Evolutionary conservation across 2,797 vertebrate genomes (phyloP), one percentile per base, ranked within the genome.

Genomic region (Poecilia gillii): DNA sequence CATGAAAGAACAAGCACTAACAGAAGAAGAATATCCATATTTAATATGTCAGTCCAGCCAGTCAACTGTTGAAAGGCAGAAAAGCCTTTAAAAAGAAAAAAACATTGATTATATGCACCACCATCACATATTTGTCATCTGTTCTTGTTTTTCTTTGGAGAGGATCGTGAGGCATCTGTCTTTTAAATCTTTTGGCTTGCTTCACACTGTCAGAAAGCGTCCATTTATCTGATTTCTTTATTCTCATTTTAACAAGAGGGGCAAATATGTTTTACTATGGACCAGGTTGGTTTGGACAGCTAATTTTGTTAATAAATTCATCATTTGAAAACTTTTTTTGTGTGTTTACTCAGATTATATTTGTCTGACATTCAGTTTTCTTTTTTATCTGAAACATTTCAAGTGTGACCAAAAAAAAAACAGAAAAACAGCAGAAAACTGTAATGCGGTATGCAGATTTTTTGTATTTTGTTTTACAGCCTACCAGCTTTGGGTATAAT

Each of bases 1-100:
- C 62, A 85, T n/a, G 87, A 88, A 28, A 95, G 85, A 0, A 93
- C 83, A 1, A 93, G 73, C 46, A 89, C 11, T 20, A 90, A 75
- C 68, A 91, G 76, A 73, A 74, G 45, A 55, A 87, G 62, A 75
- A 74, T 25, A 71, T 75, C 73, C 93, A 95, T 94, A 62, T 76
- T 93, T 78, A 49, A 72, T 62, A 46, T 66, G 70, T 66, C 23
- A 64, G 31, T 88, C 53, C 75, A 75, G 78, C 91, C 79, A 90
- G 39, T 88, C 72, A 91, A 91, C 92, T 68, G 72, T 85, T 79
- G 31, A 57, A 11, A 3, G 46, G 71, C 77, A 70, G 80, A 81
- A 3, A 28, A 74, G 83, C 82, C 92, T 90, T 45, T 68, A 87
- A 87, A 43, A 72, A 74, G 66, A 6, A 57, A 47, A 33, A 7